Evolutionary conservation across 2,113 vertebrate species (phyloP).

Genomic region (Hydrochoerus hydrochaeris): DNA sequence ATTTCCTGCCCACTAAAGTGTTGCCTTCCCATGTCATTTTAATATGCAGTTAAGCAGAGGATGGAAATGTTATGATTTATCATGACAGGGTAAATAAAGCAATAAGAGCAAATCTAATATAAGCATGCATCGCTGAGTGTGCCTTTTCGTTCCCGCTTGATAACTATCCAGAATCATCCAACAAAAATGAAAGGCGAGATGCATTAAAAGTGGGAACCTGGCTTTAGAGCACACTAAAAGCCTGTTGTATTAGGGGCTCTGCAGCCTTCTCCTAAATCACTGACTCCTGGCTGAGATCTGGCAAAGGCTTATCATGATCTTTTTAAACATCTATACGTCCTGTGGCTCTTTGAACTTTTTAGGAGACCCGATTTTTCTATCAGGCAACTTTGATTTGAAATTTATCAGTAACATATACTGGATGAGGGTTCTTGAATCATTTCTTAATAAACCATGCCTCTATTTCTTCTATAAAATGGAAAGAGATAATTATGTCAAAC

Average conservation of each 20-base stretch:
- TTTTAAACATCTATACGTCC: background rate
- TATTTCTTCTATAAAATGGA: background rate
- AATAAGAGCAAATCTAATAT: conserved; percentile 74
- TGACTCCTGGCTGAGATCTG: background rate
- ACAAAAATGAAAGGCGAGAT: background rate
- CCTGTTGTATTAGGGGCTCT: background rate
- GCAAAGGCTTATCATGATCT: background rate
- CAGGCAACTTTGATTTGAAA: background rate
- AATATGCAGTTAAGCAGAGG: conserved; percentile 65
- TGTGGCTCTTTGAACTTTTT: background rate
- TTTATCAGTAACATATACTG: background rate
- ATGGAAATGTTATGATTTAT: conserved; percentile 77
- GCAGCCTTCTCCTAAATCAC: background rate
- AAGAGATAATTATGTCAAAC: background rate
- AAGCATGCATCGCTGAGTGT: conserved; percentile 46
- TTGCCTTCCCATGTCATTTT: conserved; percentile 61
- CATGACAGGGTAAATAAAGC: conserved; percentile 76
- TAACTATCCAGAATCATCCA: conserved; percentile 52
- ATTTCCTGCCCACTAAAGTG: conserved; percentile 67
- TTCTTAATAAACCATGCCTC: background rate
- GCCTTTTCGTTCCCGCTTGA: conserved; percentile 42
- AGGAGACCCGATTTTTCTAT: background rate
- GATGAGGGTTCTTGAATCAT: background rate
- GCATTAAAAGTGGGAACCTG: background rate
- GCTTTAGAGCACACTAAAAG: background rate